Conservation (phyloP, 2,797 vertebrate genomes). For the Pantherophis alleghaniensis region DNA sequence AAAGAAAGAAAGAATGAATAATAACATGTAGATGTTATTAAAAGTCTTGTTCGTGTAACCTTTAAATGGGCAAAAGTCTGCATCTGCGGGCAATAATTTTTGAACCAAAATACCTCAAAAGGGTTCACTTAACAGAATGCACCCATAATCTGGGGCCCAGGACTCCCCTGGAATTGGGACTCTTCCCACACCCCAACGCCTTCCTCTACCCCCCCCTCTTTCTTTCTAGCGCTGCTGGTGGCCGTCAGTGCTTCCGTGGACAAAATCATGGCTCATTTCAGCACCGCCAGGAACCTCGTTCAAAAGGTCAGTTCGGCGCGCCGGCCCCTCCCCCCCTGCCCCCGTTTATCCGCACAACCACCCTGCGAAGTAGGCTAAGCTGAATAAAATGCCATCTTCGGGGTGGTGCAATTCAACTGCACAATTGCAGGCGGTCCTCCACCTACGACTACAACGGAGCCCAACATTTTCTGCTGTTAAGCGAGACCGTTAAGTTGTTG, state of each 20-base stretch:
- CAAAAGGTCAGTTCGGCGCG: conserved; percentile 83
- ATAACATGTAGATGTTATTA: background rate
- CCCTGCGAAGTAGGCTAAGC: background rate
- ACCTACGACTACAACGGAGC: too few relatives aligned
- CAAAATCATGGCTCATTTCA: conserved; percentile 91
- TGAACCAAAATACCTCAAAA: background rate
- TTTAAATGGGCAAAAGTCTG: background rate
- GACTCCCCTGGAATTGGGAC: background rate
- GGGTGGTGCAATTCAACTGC: background rate
- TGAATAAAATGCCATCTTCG: background rate
- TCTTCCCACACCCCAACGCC: background rate
- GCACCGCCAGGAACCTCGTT: conserved; percentile 85
- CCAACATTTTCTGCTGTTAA: background rate
- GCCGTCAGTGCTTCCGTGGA: conserved; percentile 88
- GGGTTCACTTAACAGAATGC: background rate
- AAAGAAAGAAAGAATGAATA: too few relatives aligned
- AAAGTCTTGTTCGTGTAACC: background rate
- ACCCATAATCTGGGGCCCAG: background rate
- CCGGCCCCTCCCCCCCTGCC: fast-evolving
- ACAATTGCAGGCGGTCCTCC: background rate
- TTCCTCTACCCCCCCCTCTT: background rate
- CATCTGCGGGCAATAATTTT: background rate
- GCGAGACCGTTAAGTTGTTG: background rate
- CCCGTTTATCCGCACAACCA: background rate
- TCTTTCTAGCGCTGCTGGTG: conserved; percentile 68